These are phyloP conservation scores for Synergus gifuensis DNA, from an alignment of 2,888 invertebrate genomes.

Conservation along the genomic window DNA sequence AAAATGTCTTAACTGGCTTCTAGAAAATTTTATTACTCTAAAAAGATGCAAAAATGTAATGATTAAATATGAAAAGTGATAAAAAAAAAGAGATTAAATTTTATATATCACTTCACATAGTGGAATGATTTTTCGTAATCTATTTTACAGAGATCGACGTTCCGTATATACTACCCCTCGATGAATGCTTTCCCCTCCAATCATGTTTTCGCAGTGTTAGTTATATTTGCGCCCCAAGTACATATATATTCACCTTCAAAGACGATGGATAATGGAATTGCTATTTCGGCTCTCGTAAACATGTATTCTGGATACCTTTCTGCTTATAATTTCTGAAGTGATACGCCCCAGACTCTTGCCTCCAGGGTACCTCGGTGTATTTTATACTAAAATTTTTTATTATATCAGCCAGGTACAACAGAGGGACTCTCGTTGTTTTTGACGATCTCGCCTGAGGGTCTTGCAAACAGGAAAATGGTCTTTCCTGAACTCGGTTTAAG, in stretches of 20 bases:
- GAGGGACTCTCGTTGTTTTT: constrained; percentile 44
- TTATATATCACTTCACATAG: not conserved
- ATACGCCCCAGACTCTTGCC: constrained; percentile 51
- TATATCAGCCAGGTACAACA: constrained; percentile 50
- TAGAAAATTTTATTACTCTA: constrained; percentile 1
- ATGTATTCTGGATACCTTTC: constrained; percentile 62
- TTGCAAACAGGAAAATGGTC: constrained; percentile 6
- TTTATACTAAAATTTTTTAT: constrained; percentile 49
- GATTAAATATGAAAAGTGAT: not conserved
- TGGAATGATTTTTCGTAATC: not conserved
- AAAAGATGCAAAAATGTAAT: not conserved
- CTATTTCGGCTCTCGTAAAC: constrained; percentile 61
- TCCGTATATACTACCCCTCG: constrained; percentile 43
- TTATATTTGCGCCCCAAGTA: constrained; percentile 56
- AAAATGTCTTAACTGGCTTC: not conserved
- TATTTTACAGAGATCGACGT: constrained; percentile 40
- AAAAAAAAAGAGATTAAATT: not conserved
- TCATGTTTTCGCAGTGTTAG: constrained; percentile 42
- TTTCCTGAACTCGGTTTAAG: not conserved
- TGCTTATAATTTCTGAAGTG: constrained; percentile 61
- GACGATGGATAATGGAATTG: constrained; percentile 67
- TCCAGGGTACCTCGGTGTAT: constrained; percentile 37
- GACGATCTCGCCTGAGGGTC: constrained; percentile 19
- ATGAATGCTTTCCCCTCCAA: constrained; percentile 32
- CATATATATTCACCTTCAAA: constrained; percentile 61